A percentile compares a stretch with the other conserved stretches of the same genome.
Conservation (phyloP, 2,113 vertebrate species). For the Limanda limanda region DNA sequence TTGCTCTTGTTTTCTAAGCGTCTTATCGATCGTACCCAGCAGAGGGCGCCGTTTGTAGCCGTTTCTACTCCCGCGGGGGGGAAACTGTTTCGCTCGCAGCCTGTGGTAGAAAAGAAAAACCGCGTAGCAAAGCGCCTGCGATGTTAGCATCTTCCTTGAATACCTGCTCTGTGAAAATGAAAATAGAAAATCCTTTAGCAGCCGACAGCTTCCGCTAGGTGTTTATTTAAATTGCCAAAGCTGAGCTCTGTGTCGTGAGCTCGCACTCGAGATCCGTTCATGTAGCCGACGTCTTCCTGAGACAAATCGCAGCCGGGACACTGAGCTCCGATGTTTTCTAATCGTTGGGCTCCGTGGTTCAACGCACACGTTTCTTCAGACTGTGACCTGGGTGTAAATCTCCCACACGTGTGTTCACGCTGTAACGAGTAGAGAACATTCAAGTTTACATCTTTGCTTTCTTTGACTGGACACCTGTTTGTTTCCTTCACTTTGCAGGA, state of each 20-base stretch:
- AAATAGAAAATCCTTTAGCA: conserved; percentile 46
- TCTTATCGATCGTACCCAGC: conserved; percentile 27
- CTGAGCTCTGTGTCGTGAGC: conserved; percentile 37
- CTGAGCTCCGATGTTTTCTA: not conserved
- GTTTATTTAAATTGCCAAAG: conserved; percentile 52
- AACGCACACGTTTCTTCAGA: not conserved
- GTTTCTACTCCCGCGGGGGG: conserved; percentile 35
- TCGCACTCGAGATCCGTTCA: conserved; percentile 20
- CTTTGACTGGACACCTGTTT: not conserved
- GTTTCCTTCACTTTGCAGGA: conserved; percentile 21
- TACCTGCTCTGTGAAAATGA: conserved; percentile 49
- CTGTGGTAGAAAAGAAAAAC: conserved; percentile 32
- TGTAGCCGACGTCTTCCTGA: conserved; percentile 32
- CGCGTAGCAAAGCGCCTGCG: conserved; percentile 46
- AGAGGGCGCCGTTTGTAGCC: conserved; percentile 49
- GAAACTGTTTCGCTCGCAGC: conserved; percentile 28
- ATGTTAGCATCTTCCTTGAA: conserved; percentile 49
- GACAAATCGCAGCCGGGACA: not conserved
- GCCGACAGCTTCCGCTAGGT: conserved; percentile 31
- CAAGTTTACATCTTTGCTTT: not conserved
- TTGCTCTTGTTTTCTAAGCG: conserved; percentile 56
- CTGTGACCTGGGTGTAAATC: not conserved
- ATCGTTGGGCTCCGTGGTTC: too few species aligned
- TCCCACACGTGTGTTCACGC: not conserved
- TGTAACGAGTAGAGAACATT: not conserved